Evolutionary conservation across 2,113 vertebrate species (phyloP), one percentile per base, ranked within the genome.

Genomic region (Halichoeres trimaculatus): DNA sequence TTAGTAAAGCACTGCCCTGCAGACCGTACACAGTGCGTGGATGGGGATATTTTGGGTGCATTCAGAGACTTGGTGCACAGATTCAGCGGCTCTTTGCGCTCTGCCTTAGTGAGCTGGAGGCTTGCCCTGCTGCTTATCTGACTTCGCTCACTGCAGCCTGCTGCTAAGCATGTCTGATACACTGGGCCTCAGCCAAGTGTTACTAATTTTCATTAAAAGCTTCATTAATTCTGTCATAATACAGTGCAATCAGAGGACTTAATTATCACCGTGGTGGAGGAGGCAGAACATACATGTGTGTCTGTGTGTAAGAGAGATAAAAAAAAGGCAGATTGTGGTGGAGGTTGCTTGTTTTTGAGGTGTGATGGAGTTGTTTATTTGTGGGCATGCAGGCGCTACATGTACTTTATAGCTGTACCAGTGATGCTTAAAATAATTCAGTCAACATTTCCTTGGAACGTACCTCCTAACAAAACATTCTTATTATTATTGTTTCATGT

Each of bases 151-250:
- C 69, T 61, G 81, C 83, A 79, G 69, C 69, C 79, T 76, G 55
- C 65, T 74, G 72, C 78, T 84, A 78, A 88, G 71, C 80, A 78
- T 64, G 81, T 60, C 77, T 85, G 74, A 85, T 78, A 68, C 69
- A 73, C 16, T 62, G 53, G 56, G 74, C 67, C 73, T 64, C 81
- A 89, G 87, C 85, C 86, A 82, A 88, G 82, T 86, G 92, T 79
- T 81, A 80, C 88, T 94, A 88, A 93, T 93, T 91, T 92, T 81
- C 86, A 92, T 93, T 93, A 89, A 89, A 90, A 89, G 93, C 92
- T 90, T 91, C 90, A 92, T 93, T 93, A 91, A 90, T 87, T 89
- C 87, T 91, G 90, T 90, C 83, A 89, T 89, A 88, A 92, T 84
- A 87, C 78, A 70, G 78, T 56, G 80, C 70, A 81, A 87, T 90